These are phyloP conservation scores for Drosophila virilis DNA, from an alignment of 1,140 invertebrate genomes.

Conservation along the genomic window DNA sequence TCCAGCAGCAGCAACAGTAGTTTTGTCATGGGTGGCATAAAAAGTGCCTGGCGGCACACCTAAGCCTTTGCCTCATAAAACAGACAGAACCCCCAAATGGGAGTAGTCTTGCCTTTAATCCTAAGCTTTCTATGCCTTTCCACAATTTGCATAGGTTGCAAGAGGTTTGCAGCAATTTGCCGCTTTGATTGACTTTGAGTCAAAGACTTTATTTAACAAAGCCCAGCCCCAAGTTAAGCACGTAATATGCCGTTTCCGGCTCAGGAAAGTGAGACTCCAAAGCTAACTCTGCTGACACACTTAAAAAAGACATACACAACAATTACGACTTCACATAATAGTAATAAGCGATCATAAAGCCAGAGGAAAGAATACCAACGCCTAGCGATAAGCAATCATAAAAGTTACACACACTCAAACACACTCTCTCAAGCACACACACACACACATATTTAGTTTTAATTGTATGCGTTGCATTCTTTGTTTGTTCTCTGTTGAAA, in stretches of 20 bases:
- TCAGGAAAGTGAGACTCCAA: constrained; percentile 22
- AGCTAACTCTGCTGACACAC: constrained; percentile 34
- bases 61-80: constrained; percentile 5
- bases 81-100: neutral
- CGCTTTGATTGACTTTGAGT: constrained; percentile 51
- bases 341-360: constrained; percentile 42
- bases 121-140: constrained; percentile 3
- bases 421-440: neutral
- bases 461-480: constrained; percentile 52
- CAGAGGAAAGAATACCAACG: constrained; percentile 29
- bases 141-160: constrained; percentile 17
- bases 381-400: constrained; percentile 47
- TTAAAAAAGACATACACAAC: constrained; percentile 48
- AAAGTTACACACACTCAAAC: constrained; percentile 19
- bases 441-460: neutral
- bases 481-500: constrained; percentile 73
- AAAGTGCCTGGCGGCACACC: neutral
- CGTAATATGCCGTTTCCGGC: constrained; percentile 66
- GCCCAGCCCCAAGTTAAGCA: constrained; percentile 19
- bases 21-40: constrained; percentile 5
- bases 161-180: constrained; percentile 28
- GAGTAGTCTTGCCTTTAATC: neutral
- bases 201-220: constrained; percentile 10
- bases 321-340: constrained; percentile 70
- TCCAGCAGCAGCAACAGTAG: neutral